These are phyloP conservation scores for Spicauda simplicius DNA, from an alignment of 2,888 invertebrate species.

Conservation along the genomic window DNA sequence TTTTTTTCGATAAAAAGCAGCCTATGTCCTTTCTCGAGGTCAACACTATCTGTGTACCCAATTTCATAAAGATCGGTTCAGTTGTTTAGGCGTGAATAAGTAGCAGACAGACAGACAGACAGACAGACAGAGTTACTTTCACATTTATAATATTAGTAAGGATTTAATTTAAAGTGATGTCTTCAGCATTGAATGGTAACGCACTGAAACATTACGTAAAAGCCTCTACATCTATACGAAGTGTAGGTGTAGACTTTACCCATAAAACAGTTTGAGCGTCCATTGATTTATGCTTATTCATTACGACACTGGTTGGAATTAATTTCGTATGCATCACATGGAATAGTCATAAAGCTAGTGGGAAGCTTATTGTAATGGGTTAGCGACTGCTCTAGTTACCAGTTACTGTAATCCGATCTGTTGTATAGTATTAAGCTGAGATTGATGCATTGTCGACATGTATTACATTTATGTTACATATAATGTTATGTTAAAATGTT, in stretches of 20 bases:
- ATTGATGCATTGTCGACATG: conserved; percentile 4
- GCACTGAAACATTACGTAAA: not conserved
- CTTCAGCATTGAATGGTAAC: too few species aligned
- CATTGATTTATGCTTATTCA: conserved; percentile 1
- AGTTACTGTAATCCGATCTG: conserved; percentile 7
- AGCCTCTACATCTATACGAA: too few species aligned
- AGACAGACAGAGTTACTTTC: too few species aligned
- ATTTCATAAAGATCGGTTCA: too few species aligned
- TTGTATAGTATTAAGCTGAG: conserved; percentile 11
- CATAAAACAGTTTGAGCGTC: not conserved
- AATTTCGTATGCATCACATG: conserved; percentile 17
- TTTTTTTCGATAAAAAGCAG: too few species aligned
- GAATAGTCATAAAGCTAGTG: conserved; percentile 15
- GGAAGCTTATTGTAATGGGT: conserved; percentile 14
- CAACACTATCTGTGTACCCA: too few species aligned
- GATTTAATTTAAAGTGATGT: too few species aligned
- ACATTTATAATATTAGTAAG: too few species aligned
- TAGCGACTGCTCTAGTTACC: conserved; percentile 11
- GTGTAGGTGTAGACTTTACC: not conserved
- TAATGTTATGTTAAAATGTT: not conserved
- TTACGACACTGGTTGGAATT: not conserved
- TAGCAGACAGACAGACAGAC: too few species aligned
- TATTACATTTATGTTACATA: not conserved
- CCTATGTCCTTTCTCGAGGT: too few species aligned
- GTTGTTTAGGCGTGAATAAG: too few species aligned